phyloP scores from a whole-genome alignment of 2,113 vertebrate species.

The Cryptomyrus ogoouensis region DNA sequence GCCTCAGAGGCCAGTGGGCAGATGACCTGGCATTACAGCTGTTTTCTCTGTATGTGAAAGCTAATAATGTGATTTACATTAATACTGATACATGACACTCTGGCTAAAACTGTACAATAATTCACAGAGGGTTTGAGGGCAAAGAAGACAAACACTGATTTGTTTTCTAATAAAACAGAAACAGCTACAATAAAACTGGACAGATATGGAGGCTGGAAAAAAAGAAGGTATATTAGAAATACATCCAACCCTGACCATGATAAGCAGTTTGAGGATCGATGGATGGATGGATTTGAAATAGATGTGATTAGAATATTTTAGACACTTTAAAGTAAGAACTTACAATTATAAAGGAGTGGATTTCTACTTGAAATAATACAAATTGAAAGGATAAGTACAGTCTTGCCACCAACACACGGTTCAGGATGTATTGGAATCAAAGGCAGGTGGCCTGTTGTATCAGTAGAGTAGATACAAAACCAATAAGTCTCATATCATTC shows the following conservation, averaged over 20 bases:
- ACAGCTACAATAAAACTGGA: neutral
- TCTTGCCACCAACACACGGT: neutral
- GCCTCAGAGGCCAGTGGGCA: neutral
- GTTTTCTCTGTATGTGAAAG: neutral
- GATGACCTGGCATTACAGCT: neutral
- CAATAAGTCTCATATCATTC: neutral
- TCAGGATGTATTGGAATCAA: neutral
- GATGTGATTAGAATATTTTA: neutral
- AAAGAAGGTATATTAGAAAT: neutral
- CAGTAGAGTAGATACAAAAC: neutral
- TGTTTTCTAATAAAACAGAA: neutral
- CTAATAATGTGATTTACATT: no score
- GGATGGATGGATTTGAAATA: neutral
- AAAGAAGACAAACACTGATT: neutral
- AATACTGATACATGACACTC: neutral
- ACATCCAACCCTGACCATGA: neutral
- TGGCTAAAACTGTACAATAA: conserved; percentile 2
- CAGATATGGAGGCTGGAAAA: neutral
- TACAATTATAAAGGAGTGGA: neutral
- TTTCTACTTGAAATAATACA: neutral
- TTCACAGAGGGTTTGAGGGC: conserved; percentile 5
- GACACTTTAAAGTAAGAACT: neutral
- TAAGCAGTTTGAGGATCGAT: neutral
- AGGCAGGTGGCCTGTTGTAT: neutral
- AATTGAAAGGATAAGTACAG: neutral